Evolutionary conservation across 2,888 invertebrate genomes (phyloP).

Genomic region (Drosophila koepferae): DNA sequence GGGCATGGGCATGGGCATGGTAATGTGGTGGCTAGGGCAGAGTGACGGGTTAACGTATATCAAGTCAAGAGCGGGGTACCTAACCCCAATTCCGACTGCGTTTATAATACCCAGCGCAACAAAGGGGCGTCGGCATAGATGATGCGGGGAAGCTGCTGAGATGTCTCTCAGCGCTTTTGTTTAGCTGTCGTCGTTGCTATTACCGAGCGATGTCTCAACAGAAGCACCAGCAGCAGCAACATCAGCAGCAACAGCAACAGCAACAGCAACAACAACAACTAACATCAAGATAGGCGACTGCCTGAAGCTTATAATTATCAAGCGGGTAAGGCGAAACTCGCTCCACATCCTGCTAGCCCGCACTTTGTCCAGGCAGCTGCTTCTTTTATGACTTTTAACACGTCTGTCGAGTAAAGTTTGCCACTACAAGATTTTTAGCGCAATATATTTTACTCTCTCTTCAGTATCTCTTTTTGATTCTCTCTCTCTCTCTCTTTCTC

Average conservation of each 20-base stretch:
- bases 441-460: constrained; percentile 10
- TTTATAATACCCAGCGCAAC: constrained; percentile 43
- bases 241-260: constrained; percentile 13
- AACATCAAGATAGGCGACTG: constrained; percentile 63
- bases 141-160: constrained; percentile 9
- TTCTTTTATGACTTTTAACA: constrained; percentile 73
- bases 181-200: constrained; percentile 71
- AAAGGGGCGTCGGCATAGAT: constrained; percentile 3
- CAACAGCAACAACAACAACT: constrained; percentile 1
- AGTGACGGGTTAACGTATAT: constrained; percentile 47
- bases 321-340: constrained; percentile 36
- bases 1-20: neutral
- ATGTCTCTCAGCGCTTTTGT: constrained; percentile 73
- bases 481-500: constrained; percentile 2
- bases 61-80: constrained; percentile 18
- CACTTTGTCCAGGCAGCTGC: constrained; percentile 30
- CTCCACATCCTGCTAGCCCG: neutral
- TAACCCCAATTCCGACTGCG: constrained; percentile 51
- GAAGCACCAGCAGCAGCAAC: constrained; percentile 16
- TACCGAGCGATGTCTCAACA: constrained; percentile 50
- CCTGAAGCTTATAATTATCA: constrained; percentile 73
- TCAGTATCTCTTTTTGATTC: too few relatives aligned
- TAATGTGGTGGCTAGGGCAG: constrained; percentile 1
- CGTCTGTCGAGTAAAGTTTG: constrained; percentile 63
- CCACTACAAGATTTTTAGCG: constrained; percentile 3